Evolutionary conservation across 2,113 vertebrate genomes (phyloP).

Genomic region (Conger conger): DNA sequence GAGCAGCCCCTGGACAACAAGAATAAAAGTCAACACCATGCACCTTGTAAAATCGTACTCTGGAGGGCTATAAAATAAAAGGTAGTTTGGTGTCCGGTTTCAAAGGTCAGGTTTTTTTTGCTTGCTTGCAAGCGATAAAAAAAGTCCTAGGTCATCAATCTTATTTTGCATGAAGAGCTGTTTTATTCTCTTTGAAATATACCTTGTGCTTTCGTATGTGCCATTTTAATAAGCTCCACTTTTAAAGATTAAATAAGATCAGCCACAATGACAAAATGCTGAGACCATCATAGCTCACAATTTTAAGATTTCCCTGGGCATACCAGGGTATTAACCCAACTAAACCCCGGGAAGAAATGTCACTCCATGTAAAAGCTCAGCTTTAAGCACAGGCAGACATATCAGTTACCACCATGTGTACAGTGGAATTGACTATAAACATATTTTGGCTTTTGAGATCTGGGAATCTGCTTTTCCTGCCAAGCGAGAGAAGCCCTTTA

Average conservation of each 20-base stretch:
- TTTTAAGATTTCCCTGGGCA: neutral
- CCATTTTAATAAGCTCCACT: neutral
- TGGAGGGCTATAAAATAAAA: neutral
- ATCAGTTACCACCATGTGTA: neutral
- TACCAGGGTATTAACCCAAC: neutral
- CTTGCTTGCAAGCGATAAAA: neutral
- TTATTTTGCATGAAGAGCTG: neutral
- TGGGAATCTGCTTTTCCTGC: neutral
- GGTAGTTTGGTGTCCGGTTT: neutral
- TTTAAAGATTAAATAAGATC: neutral
- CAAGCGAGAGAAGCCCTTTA: neutral
- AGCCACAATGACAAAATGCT: neutral
- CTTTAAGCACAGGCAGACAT: neutral
- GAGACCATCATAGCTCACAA: neutral
- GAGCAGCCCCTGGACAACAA: neutral
- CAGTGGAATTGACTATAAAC: neutral
- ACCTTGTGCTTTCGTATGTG: neutral
- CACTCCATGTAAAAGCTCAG: neutral
- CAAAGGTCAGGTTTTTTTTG: neutral
- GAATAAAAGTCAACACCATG: neutral
- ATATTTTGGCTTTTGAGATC: neutral
- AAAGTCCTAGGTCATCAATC: neutral
- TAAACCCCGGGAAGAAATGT: too few species aligned
- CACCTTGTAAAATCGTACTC: neutral
- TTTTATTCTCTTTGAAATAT: neutral